Evolutionary conservation across 2,888 invertebrate species (phyloP).

Genomic region (Beris chalybata): DNA sequence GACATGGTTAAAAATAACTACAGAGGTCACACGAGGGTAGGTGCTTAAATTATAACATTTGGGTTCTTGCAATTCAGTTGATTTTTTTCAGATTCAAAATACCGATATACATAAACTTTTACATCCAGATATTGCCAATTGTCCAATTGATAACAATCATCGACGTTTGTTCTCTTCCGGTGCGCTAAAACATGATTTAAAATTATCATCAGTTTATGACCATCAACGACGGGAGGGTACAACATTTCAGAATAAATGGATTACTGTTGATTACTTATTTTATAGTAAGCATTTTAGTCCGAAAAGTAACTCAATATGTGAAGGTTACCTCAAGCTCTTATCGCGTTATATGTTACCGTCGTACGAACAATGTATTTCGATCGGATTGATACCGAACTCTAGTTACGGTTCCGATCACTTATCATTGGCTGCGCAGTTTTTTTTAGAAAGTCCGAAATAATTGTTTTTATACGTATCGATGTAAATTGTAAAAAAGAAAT

Average conservation of each 20-base stretch:
- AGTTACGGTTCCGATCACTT: slow-evolving; percentile 81
- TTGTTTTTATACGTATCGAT: too few species aligned
- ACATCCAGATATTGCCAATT: not conserved
- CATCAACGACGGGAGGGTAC: slow-evolving; percentile 61
- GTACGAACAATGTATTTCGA: slow-evolving; percentile 59
- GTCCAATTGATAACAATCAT: slow-evolving; percentile 19
- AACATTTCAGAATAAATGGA: slow-evolving; percentile 75
- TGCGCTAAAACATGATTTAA: slow-evolving; percentile 66
- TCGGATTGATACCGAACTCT: slow-evolving; percentile 72
- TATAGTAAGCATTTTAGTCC: slow-evolving; percentile 60
- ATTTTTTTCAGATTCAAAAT: slow-evolving; percentile 32
- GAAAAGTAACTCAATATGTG: slow-evolving; percentile 12
- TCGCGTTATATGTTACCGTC: slow-evolving; percentile 70
- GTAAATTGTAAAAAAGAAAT: too few species aligned
- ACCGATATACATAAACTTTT: not conserved
- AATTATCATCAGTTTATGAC: slow-evolving; percentile 72
- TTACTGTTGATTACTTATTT: slow-evolving; percentile 91
- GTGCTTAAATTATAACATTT: not conserved
- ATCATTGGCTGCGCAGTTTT: slow-evolving; percentile 73
- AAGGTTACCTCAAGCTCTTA: slow-evolving; percentile 59
- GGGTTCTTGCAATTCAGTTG: not conserved
- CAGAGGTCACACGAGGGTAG: slow-evolving; percentile 47
- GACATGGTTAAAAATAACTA: slow-evolving; percentile 58
- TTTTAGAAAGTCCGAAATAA: slow-evolving; percentile 5
- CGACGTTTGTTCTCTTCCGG: slow-evolving; percentile 55